Base-by-base conservation (phyloP, 23 tunicate species). In the Halocynthia roretzi region DNA sequence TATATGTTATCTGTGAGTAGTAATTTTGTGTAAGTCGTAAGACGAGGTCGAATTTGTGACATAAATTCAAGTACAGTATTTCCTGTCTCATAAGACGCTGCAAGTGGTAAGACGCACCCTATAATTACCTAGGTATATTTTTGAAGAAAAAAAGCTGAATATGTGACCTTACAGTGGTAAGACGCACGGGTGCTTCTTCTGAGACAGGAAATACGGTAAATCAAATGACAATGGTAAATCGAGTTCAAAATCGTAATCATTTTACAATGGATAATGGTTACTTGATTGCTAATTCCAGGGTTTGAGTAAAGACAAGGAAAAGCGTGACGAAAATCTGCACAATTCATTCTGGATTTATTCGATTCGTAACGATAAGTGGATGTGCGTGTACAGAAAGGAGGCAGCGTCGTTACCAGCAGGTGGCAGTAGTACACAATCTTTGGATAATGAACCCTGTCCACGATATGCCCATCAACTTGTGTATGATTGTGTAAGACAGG, bases 401-500 rank as follows among this genome's bases (percentile, higher is more conserved):
- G 0, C 77, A 40, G 17, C 55, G 11, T 21, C 51, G 5, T 8
- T 17, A 54, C 54, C 76, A 78, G 50, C 8, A 49, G 21, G 70
- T 19, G 15, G 8, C 7, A 8, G 31, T 19, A 44, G 54, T 64
- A 68, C 69, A 19, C 10, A 22, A 8, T 55, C 31, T 15, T 65
- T 5, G n/a, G 73, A 75, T 6, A 14, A 50, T 8, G 87, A 84
- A 54, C 96, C 96, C 8, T 81, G 87, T 53, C 96, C 96, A 62
- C 54, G 96, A 48, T 90, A 84, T 68, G 96, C 96, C 12, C 96
- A 90, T 68, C 96, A 90, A 56, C 89, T 90, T 12, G 96, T 90
- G 40, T 90, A 84, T 63, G 89, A 90, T 70, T 66, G 62, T 55
- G 60, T 60, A 6, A 58, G 79, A 54, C 80, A 82, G 87, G 93